A percentile compares a stretch with the other conserved stretches of the same genome.
phyloP scores from a whole-genome alignment of 2,113 vertebrate genomes.

The Falcunculus frontatus region DNA sequence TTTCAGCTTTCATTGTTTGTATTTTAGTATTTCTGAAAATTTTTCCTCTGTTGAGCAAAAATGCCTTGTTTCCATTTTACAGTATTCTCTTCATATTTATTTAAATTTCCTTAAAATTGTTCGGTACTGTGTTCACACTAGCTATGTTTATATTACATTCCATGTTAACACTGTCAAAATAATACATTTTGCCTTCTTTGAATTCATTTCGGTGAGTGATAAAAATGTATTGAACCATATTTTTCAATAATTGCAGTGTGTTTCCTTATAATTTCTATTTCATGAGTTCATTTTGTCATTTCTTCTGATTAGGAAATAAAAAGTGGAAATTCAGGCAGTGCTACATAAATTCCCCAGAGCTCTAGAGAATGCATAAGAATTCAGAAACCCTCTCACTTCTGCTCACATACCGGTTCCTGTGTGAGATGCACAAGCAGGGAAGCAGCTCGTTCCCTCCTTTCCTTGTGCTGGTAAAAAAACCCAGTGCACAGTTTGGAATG shows the following conservation, averaged over 20 bases:
- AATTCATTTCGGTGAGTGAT: not conserved
- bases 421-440: not conserved
- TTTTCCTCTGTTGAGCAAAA: not conserved
- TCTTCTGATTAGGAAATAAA: not conserved
- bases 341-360: not conserved
- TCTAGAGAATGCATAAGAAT: not conserved
- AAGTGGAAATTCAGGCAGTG: not conserved
- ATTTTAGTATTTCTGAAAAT: not conserved
- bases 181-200: not conserved
- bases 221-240: not conserved
- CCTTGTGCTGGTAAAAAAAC: not conserved
- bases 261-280: not conserved
- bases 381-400: not conserved
- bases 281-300: not conserved
- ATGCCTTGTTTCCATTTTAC: not conserved
- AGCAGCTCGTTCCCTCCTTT: not conserved
- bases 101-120: not conserved
- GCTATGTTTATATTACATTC: slow-evolving; percentile 4
- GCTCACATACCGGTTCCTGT: not conserved
- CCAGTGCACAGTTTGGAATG: not conserved
- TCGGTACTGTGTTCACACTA: not conserved
- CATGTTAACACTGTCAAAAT: not conserved
- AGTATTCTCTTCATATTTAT: not conserved
- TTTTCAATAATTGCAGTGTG: not conserved
- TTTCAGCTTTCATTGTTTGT: not conserved